phyloP scores from a whole-genome alignment of 2,888 invertebrate species.

The Protula sp. region DNA sequence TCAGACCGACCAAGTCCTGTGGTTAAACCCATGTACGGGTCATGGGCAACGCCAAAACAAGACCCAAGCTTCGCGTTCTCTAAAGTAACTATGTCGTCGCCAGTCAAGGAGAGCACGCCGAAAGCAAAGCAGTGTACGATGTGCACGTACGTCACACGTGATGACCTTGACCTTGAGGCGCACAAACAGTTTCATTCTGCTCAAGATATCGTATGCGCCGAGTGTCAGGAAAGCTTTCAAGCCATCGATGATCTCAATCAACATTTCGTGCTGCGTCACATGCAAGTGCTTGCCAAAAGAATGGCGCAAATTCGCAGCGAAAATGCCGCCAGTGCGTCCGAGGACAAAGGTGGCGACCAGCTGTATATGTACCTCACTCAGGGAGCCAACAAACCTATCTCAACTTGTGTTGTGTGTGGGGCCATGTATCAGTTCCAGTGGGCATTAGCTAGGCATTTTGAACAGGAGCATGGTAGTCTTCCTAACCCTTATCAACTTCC shows the following conservation, averaged over 20 bases:
- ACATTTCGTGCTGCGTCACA: conserved; percentile 43
- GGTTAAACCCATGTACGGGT: background rate
- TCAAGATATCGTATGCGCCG: conserved; percentile 29
- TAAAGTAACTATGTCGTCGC: background rate
- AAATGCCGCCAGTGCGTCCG: background rate
- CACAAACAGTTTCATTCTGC: background rate
- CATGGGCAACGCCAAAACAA: background rate
- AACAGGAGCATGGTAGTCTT: conserved; percentile 41
- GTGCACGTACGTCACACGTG: background rate
- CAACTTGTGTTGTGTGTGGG: conserved; percentile 26
- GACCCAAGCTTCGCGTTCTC: background rate
- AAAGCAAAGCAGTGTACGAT: background rate
- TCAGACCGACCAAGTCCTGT: no score
- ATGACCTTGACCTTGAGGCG: background rate
- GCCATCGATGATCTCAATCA: conserved; percentile 46
- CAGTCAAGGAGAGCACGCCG: no score
- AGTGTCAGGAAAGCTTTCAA: conserved; percentile 44
- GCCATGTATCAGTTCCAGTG: conserved; percentile 52
- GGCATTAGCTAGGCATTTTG: conserved; percentile 52
- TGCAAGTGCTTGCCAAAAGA: conserved; percentile 19
- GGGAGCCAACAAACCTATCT: conserved; percentile 2
- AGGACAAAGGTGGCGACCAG: conserved; percentile 7
- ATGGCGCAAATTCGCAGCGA: background rate
- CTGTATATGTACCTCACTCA: conserved; percentile 12
- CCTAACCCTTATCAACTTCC: conserved; percentile 46